Evolutionary conservation across 2,113 vertebrate genomes (phyloP).

Genomic region (Larimichthys polyactis): DNA sequence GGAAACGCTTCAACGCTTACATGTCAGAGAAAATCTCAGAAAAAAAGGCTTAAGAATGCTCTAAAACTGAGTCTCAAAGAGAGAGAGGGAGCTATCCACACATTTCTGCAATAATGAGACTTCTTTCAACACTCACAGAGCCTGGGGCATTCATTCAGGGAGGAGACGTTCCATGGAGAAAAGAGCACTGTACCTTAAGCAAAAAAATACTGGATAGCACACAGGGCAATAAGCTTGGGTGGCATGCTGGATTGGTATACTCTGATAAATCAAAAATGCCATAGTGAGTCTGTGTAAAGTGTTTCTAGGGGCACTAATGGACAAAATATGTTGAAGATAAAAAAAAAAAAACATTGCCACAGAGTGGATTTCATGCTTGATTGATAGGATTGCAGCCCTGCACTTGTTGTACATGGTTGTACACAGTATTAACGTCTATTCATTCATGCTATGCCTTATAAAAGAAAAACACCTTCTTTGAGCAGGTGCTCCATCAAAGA

Average conservation of each 20-base stretch:
- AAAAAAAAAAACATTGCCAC: conserved; percentile 42
- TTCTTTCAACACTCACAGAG: conserved; percentile 78
- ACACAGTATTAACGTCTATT: conserved; percentile 41
- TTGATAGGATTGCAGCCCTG: conserved; percentile 42
- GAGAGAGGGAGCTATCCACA: conserved; percentile 66
- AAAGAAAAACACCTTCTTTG: conserved; percentile 38
- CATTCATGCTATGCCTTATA: conserved; percentile 26
- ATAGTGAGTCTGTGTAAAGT: conserved; percentile 32
- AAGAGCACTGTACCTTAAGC: conserved; percentile 79
- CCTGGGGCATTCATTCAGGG: conserved; percentile 76
- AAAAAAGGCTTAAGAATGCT: conserved; percentile 75
- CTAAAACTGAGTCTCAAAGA: conserved; percentile 70
- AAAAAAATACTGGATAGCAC: conserved; percentile 64
- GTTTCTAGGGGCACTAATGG: conserved; percentile 53
- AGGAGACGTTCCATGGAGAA: conserved; percentile 73
- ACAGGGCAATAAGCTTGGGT: conserved; percentile 60
- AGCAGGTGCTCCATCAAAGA: conserved; percentile 42
- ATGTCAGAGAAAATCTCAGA: conserved; percentile 76
- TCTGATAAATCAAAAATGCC: conserved; percentile 62
- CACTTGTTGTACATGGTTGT: conserved; percentile 53
- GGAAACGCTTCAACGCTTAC: conserved; percentile 76
- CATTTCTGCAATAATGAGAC: conserved; percentile 77
- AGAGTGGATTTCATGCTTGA: conserved; percentile 47
- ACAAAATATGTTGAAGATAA: conserved; percentile 36
- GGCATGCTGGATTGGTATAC: conserved; percentile 48